phyloP scores from a whole-genome alignment of 2,888 invertebrate genomes.

The Cheilosia soror region DNA sequence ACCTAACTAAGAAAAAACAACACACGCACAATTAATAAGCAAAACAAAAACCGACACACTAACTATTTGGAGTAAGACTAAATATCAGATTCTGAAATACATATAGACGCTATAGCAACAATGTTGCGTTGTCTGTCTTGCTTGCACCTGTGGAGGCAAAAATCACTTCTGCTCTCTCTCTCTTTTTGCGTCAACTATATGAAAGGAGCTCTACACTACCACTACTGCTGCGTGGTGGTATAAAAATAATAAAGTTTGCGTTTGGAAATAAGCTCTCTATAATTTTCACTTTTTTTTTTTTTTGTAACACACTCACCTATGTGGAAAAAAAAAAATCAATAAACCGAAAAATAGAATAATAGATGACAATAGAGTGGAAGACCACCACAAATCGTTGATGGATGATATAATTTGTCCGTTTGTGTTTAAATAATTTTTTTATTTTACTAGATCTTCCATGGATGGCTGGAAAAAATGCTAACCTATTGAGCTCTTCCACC shows the following conservation, averaged over 20 bases:
- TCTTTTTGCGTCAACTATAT: not conserved
- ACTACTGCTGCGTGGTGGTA: conserved; percentile 16
- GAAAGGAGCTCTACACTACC: conserved; percentile 16
- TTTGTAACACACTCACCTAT: conserved; percentile 9
- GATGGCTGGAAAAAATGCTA: too few relatives aligned
- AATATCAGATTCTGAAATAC: conserved; percentile 50
- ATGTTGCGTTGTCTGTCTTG: conserved; percentile 19
- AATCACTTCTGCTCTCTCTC: conserved; percentile 5
- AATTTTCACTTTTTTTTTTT: conserved; percentile 29
- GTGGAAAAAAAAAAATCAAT: not conserved
- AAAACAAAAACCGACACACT: conserved; percentile 55
- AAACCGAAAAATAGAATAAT: not conserved
- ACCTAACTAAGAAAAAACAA: conserved; percentile 33
- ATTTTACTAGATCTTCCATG: too few relatives aligned
- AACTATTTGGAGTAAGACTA: conserved; percentile 36
- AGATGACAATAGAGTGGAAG: not conserved
- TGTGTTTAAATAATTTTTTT: too few relatives aligned
- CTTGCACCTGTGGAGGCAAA: conserved; percentile 22
- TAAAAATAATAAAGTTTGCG: conserved; percentile 22
- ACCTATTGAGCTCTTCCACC: too few relatives aligned
- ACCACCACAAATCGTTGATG: not conserved
- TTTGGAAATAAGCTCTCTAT: conserved; percentile 17
- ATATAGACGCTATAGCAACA: not conserved
- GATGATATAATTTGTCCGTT: too few relatives aligned
- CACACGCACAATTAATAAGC: conserved; percentile 58